A percentile compares a stretch with the other conserved stretches of the same genome.
phyloP scores from a whole-genome alignment of 2,888 invertebrate genomes.

The Holacanthella duospinosa region DNA sequence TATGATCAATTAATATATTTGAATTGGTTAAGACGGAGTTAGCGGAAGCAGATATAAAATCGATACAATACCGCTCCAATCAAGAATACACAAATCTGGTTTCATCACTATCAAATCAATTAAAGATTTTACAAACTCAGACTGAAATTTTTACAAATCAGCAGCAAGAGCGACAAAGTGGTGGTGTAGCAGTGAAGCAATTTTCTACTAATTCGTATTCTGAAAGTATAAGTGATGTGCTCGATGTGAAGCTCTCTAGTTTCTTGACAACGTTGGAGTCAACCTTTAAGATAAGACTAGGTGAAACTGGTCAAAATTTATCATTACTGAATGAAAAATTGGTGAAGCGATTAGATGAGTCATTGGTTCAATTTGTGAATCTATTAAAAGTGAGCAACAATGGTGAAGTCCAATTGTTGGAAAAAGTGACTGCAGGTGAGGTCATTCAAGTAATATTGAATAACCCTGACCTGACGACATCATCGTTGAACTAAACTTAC shows the following conservation, averaged over 20 bases:
- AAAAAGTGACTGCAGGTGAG: background rate
- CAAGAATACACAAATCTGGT: constrained; percentile 7
- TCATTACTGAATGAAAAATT: background rate
- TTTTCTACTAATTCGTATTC: background rate
- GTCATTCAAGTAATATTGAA: background rate
- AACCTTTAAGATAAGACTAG: background rate
- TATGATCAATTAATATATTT: background rate
- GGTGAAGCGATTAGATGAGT: background rate
- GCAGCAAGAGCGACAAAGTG: background rate
- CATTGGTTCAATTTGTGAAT: background rate
- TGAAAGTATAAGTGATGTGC: background rate
- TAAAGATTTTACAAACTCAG: constrained; percentile 1
- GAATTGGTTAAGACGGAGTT: too few species aligned
- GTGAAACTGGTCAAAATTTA: background rate
- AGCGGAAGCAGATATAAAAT: constrained; percentile 16
- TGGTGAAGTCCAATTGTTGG: too few species aligned
- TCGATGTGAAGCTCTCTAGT: constrained; percentile 2
- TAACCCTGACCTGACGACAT: too few species aligned
- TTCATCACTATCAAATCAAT: background rate
- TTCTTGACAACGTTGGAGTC: constrained; percentile 4
- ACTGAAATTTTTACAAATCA: background rate
- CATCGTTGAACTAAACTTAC: too few species aligned
- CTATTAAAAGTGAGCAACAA: background rate
- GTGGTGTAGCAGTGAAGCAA: too few species aligned
- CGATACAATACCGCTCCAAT: constrained; percentile 12